A percentile compares a stretch with the other conserved stretches of the same genome.
phyloP scores from a whole-genome alignment of 1,140 invertebrate species.

The Phymastichus coffea region DNA sequence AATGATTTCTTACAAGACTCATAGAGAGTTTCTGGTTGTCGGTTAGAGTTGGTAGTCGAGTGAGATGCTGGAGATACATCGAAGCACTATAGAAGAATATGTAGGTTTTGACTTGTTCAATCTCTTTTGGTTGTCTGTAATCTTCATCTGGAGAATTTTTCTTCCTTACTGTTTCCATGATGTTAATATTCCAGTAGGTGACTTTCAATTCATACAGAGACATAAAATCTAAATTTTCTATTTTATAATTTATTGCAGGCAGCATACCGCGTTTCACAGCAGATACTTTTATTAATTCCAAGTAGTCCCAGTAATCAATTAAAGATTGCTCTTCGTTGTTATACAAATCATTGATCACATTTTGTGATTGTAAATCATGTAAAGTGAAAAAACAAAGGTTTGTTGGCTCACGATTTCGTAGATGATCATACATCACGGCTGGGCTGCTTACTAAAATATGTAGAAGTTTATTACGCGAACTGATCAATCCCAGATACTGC shows the following conservation, averaged over 20 bases:
- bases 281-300: constrained; percentile 47
- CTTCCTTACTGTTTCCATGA: constrained; percentile 41
- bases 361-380: constrained; percentile 2
- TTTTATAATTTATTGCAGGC: constrained; percentile 23
- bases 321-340: constrained; percentile 12
- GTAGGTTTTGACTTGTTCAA: constrained; percentile 42
- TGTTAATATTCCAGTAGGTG: constrained; percentile 46
- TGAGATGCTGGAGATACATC: constrained; percentile 34
- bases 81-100: constrained; percentile 44
- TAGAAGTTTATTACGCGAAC: constrained; percentile 40
- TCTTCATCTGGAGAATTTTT: constrained; percentile 34
- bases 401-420: constrained; percentile 44
- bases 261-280: constrained; percentile 32
- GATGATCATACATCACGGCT: constrained; percentile 45
- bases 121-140: constrained; percentile 35
- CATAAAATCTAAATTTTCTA: constrained; percentile 38
- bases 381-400: constrained; percentile 40
- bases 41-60: constrained; percentile 21
- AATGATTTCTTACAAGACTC: constrained; percentile 42
- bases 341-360: constrained; percentile 12
- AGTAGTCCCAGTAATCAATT: constrained; percentile 45
- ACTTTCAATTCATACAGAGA: constrained; percentile 37
- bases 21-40: constrained; percentile 35
- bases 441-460: constrained; percentile 46
- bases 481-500: constrained; percentile 45